Base-by-base conservation (phyloP, 2,888 invertebrate genomes). In the Heliconius ismenius region DNA sequence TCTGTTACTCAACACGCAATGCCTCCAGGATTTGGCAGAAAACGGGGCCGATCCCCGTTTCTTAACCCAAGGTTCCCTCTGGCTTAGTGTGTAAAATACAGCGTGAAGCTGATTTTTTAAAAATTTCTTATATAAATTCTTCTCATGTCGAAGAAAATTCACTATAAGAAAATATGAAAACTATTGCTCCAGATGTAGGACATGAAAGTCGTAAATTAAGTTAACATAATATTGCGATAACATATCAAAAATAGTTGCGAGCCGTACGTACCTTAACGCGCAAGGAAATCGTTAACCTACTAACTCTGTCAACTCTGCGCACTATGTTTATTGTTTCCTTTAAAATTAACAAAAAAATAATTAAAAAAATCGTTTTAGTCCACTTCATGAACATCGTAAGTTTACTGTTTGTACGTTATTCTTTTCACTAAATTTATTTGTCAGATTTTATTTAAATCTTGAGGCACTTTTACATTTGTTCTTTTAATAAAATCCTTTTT, bases 241-340 rank as follows among this genome's bases (percentile, higher is more conserved):
- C 79, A 80, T 79, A 81, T 85, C 86, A 90, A 90, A 89, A 89
- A 90, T 88, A 84, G 84, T 83, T 81, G 80, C 79, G 80, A 91
- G 90, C 81, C 89, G 81, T 78, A 86, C 88, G 81, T 78, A 86
- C 88, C 87, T 85, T 86, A 83, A 83, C 84, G 84, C 80, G 84
- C 82, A 82, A 87, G 87, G 86, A 88, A 90, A 89, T 87, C 86
- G 86, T 90, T 90, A 90, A 89, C 90, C 90, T 86, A 88, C 84
- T 87, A 89, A 86, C 87, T 83, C 80, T 82, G 76, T 79, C 80
- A 81, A 79, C 77, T 78, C 67, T 75, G 77, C 74, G 76, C 70
- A 77, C 62, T 32, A 74, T 76, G 76, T 78, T 80, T 79, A 75
- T 75, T 69, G 69, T 75, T 65, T 70, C 32, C 36, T 67, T 67